Conservation (phyloP, 2,797 vertebrate species). For the Aplochiton taeniatus region DNA sequence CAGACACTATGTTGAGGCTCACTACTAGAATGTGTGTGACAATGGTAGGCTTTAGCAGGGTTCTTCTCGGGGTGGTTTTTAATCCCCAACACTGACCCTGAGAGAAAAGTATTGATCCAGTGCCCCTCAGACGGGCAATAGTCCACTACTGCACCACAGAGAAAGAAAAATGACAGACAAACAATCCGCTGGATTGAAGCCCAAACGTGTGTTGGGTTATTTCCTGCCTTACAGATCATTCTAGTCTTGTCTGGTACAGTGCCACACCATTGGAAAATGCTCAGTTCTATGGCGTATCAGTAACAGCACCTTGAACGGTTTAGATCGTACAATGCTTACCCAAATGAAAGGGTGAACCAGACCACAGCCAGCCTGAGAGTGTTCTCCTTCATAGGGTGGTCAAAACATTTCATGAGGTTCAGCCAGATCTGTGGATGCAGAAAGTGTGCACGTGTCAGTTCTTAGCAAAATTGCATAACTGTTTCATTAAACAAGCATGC, state of each 20-base stretch:
- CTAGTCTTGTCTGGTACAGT: too few species aligned
- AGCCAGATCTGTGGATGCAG: slow-evolving; percentile 85
- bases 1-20: too few species aligned
- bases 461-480: too few species aligned
- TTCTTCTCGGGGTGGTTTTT: slow-evolving; percentile 17
- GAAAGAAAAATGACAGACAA: slow-evolving; percentile 51
- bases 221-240: slow-evolving; percentile 26
- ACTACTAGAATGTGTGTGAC: neutral
- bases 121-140: slow-evolving; percentile 29
- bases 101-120: slow-evolving; percentile 50
- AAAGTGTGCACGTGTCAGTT: too few species aligned
- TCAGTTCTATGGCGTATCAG: too few species aligned
- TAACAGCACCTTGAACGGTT: neutral
- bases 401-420: slow-evolving; percentile 94
- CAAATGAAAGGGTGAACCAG: slow-evolving; percentile 96
- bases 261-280: too few species aligned
- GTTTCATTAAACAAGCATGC: too few species aligned
- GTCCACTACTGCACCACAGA: slow-evolving; percentile 40
- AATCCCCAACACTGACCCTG: slow-evolving; percentile 27
- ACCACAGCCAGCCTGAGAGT: slow-evolving; percentile 90
- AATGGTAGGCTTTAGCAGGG: neutral
- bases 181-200: slow-evolving; percentile 32
- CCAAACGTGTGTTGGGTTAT: slow-evolving; percentile 19
- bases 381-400: slow-evolving; percentile 92
- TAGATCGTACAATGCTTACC: slow-evolving; percentile 77